phyloP scores from a whole-genome alignment of 2,888 invertebrate species.

The Melikaiella ostensackeni region DNA sequence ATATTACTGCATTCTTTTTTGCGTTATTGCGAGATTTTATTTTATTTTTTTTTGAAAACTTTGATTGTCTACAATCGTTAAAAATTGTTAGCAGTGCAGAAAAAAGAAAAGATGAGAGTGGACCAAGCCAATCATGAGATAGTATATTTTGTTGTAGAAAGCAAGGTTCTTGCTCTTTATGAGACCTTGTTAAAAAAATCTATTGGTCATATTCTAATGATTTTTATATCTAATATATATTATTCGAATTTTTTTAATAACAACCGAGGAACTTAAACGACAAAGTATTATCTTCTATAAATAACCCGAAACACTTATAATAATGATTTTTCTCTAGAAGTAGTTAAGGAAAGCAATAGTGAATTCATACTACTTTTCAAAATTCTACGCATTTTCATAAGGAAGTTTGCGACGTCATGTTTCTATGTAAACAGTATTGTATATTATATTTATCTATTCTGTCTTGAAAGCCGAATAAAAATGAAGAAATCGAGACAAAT shows the following conservation, averaged over 20 bases:
- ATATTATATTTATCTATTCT: neutral
- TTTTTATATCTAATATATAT: constrained; percentile 1
- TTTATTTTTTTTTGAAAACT: neutral
- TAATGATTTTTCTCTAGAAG: neutral
- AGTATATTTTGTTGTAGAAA: constrained; percentile 40
- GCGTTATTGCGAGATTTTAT: neutral
- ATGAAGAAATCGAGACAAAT: neutral
- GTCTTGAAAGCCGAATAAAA: neutral
- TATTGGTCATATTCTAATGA: constrained; percentile 11
- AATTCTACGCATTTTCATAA: constrained; percentile 2
- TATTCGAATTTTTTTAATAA: neutral
- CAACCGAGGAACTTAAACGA: constrained; percentile 21
- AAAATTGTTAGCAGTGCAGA: constrained; percentile 18
- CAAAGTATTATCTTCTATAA: constrained; percentile 38
- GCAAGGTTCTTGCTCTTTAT: constrained; percentile 35
- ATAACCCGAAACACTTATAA: neutral
- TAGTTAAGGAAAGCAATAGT: constrained; percentile 1
- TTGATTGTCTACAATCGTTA: constrained; percentile 40
- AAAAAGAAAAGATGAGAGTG: constrained; percentile 19
- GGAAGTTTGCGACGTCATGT: neutral
- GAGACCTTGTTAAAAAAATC: neutral
- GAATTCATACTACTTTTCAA: neutral
- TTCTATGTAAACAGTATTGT: constrained; percentile 1
- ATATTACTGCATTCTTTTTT: constrained; percentile 14
- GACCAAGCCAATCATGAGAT: constrained; percentile 40